These are phyloP conservation scores for Gila robusta DNA, from an alignment of 2,797 vertebrate genomes.

Conservation along the genomic window DNA sequence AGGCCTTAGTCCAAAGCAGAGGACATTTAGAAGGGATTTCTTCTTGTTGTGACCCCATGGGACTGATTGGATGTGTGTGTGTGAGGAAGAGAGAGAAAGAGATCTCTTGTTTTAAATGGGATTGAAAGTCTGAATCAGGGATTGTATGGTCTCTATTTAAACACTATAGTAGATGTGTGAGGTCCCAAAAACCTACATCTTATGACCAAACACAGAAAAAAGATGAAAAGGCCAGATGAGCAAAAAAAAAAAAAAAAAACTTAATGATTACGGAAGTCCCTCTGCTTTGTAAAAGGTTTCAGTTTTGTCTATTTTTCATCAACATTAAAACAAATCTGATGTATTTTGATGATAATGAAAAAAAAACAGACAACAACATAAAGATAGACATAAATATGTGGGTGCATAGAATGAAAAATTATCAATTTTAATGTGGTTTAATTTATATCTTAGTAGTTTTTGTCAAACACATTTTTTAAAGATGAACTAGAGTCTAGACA, in stretches of 20 bases:
- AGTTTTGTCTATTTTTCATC: background rate
- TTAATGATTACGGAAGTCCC: background rate
- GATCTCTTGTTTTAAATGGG: slow-evolving; percentile 32
- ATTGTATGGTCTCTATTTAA: slow-evolving; percentile 38
- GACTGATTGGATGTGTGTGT: slow-evolving; percentile 35
- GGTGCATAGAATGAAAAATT: too few species aligned
- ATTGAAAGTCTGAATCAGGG: slow-evolving; percentile 26
- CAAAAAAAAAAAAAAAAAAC: background rate
- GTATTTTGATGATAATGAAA: slow-evolving; percentile 2
- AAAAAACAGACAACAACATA: background rate
- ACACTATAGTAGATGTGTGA: slow-evolving; percentile 33
- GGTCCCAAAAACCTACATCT: slow-evolving; percentile 19
- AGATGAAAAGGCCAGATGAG: slow-evolving; percentile 27
- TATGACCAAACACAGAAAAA: slow-evolving; percentile 13
- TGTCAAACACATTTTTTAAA: background rate
- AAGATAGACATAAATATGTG: slow-evolving; percentile 25
- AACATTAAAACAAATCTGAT: slow-evolving; percentile 1
- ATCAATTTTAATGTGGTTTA: slow-evolving; percentile 6
- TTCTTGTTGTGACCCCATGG: slow-evolving; percentile 47
- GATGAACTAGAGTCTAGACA: background rate
- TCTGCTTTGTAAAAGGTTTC: slow-evolving; percentile 11
- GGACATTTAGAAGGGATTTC: slow-evolving; percentile 49
- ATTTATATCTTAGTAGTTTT: background rate
- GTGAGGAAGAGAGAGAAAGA: slow-evolving; percentile 30
- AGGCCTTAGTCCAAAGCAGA: slow-evolving; percentile 51